Base-by-base conservation (phyloP, 2,113 vertebrate species). In the Mus pahari region DNA sequence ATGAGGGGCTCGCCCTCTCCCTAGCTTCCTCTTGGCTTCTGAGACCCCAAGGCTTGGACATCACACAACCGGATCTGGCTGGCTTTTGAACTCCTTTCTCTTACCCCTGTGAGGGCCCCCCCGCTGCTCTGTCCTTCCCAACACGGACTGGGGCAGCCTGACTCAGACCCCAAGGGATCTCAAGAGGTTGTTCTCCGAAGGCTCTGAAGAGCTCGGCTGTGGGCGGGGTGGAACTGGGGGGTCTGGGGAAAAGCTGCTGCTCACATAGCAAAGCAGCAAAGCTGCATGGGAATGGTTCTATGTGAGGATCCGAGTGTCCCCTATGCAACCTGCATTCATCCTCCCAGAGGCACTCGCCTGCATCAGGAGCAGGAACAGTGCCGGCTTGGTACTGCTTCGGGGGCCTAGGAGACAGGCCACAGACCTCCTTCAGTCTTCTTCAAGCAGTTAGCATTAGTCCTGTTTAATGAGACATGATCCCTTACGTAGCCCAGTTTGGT, bases 131-230 rank as follows among this genome's bases (percentile, higher is more conserved):
- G 75, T 81, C 66, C 58, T 88, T 66, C 90, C 73, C 79, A 90
- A 90, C 81, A 78, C 7, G 16, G 81, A 62, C 39, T 94, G 75
- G 13, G 55, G 75, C 62, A 88, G 83, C 82, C 68, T 42, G 62
- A 92, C 73, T 92, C 89, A 70, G 91, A 89, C 78, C 95, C 86
- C 71, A 53, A 81, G 93, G 83, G 90, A 86, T 55, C 70, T 94
- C 83, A 58, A 92, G 82, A 74, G 83, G 96, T 70, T 86, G 86
- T 89, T 97, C 96, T 48, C 55, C 84, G 93, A 93, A 96, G 50
- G 66, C 4, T 36, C 55, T 55, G 33, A 42, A 45, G 81, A 92
- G 71, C 62, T 83, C 0, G 14, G 2, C 82, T 24, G 33, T 0
- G 36, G 66, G 66, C 1, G 2, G 66, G 66, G 66, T 70, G 66